These are phyloP conservation scores for Cirrhinus mrigala DNA, from an alignment of 2,797 vertebrate genomes.

Conservation along the genomic window DNA sequence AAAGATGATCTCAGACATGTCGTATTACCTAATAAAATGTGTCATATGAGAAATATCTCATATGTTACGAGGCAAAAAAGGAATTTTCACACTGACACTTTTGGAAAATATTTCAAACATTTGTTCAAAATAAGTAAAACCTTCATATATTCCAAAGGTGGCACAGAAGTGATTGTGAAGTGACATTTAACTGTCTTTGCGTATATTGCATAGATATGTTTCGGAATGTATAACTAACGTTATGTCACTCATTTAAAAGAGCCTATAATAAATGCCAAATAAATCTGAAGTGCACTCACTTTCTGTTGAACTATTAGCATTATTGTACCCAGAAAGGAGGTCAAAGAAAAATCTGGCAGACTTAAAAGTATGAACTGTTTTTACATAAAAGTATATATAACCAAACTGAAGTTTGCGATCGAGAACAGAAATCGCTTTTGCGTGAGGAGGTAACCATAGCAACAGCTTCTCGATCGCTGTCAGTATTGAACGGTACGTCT, in stretches of 20 bases:
- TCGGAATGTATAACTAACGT: background rate
- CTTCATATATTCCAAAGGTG: background rate
- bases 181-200: background rate
- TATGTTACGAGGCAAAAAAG: background rate
- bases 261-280: background rate
- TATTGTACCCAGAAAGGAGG: background rate
- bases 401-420: background rate
- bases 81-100: background rate
- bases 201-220: background rate
- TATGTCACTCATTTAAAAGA: background rate
- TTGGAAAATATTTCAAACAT: background rate
- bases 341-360: background rate
- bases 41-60: background rate
- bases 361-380: background rate
- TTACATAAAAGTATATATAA: background rate
- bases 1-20: background rate
- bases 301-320: background rate
- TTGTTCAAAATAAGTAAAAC: background rate
- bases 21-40: background rate
- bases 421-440: background rate
- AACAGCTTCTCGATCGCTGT: background rate
- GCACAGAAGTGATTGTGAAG: background rate
- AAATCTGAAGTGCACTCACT: background rate
- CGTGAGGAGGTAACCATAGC: constrained; percentile 14
- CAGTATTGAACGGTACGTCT: background rate